Evolutionary conservation across 2,113 vertebrate genomes (phyloP).

Genomic region (Eurypyga helias): DNA sequence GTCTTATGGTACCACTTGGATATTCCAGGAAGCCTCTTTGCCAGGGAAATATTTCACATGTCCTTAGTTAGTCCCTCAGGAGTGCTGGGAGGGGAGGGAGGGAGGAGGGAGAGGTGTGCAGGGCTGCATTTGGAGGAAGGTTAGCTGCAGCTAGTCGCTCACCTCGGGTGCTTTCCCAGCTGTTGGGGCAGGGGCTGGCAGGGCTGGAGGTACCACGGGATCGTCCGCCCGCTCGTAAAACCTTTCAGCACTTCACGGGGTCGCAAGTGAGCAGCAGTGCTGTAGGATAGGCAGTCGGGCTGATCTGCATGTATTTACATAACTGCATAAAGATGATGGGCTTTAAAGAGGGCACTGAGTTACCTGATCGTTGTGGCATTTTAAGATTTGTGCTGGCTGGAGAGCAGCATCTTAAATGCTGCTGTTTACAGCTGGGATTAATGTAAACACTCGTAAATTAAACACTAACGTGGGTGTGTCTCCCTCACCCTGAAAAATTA

Average conservation of each 20-base stretch:
- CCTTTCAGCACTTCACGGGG: background rate
- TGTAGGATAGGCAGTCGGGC: background rate
- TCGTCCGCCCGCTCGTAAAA: background rate
- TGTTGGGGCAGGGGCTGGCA: background rate
- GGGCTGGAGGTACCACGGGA: background rate
- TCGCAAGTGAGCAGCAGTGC: background rate
- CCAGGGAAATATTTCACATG: background rate
- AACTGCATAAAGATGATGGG: background rate
- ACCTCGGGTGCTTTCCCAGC: background rate
- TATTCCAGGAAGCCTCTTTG: background rate
- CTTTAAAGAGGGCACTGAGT: background rate
- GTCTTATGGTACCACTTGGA: background rate
- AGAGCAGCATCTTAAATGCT: background rate
- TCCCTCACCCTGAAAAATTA: slow-evolving; percentile 39
- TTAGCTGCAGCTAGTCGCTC: background rate
- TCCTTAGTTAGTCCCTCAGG: background rate
- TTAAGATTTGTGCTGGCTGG: background rate
- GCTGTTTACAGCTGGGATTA: background rate
- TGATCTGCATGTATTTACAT: background rate
- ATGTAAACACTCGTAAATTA: background rate
- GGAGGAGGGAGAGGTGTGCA: background rate
- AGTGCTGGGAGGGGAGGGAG: background rate
- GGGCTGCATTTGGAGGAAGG: background rate
- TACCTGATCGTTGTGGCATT: background rate
- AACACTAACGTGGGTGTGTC: background rate